Percentiles rank a stretch among this genome's conserved stretches.
These are phyloP conservation scores for Drosophila colorata DNA, from an alignment of 2,888 invertebrate genomes.

Conservation along the genomic window DNA sequence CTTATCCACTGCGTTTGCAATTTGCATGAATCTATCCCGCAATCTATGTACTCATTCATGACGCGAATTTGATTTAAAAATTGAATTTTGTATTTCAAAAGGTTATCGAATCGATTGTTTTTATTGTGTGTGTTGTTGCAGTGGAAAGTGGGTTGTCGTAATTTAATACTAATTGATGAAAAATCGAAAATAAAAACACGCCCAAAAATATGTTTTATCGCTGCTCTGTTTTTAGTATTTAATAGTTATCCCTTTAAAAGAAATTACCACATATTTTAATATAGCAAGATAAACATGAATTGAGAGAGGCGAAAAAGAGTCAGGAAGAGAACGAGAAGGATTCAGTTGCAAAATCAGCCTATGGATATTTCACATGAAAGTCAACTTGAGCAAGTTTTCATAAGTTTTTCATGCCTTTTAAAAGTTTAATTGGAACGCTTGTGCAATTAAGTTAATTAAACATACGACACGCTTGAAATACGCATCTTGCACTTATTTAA, in stretches of 20 bases:
- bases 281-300: no score
- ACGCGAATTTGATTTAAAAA: constrained; percentile 25
- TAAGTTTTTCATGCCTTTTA: constrained; percentile 33
- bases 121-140: constrained; percentile 1
- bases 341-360: no score
- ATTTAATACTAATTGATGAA: background rate
- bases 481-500: constrained; percentile 32
- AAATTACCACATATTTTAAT: background rate
- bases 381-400: constrained; percentile 32
- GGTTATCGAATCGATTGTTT: background rate
- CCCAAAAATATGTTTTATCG: no score
- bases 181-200: background rate
- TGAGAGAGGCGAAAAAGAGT: no score
- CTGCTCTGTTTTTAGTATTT: no score
- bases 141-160: background rate
- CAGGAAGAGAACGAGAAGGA: no score
- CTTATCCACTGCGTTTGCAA: no score
- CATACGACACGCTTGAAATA: constrained; percentile 41
- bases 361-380: constrained; percentile 13
- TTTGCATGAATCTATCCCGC: no score
- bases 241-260: background rate
- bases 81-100: constrained; percentile 29
- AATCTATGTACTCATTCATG: constrained; percentile 10
- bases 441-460: constrained; percentile 69
- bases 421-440: constrained; percentile 58